Evolutionary conservation across 2,888 invertebrate species (phyloP), one percentile per base, ranked within the genome.

Genomic region (Caenorhabditis sulstoni): DNA sequence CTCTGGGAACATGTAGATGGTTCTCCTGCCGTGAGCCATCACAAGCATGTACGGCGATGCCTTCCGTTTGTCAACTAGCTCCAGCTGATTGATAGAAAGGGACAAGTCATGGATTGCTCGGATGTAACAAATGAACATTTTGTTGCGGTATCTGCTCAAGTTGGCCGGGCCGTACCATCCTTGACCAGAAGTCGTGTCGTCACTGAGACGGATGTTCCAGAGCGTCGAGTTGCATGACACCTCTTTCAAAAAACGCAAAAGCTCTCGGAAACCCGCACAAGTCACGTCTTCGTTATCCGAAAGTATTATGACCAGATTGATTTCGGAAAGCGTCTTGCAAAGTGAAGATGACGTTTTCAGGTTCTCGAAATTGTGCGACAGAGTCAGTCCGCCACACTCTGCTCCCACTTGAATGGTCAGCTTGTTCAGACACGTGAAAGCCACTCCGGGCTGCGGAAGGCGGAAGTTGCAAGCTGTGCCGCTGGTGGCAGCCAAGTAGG

Each of bases 1-100:
- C 59, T 84, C 84, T 0, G 82, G 84, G 18, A 76, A 84, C 82
- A 84, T 82, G 58, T 84, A 84, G 18, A 82, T 66, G 7, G 81
- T 65, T 7, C 84, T 45, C 37, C 71, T 65, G 14, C 76, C 62
- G n/a, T 79, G 67, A 9, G 71, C 22, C 77, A 82, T 84, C 12
- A 84, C 79, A 55, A 82, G 49, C 84, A 84, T 84, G 39, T 82
- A 84, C 12, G 84, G 84, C 11, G 82, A 84, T 0, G 77, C 70
- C 59, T 84, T 82, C n/a, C 74, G 35, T 14, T 71, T 73, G 57
- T 84, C 84, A 14, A 77, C 47, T 37, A 84, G 37, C 14, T 59
- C 64, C 16, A 84, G 49, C 29, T 65, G 71, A 67, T 82, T 77
- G 11, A 82, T 67, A 8, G 59, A 18, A 7, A 84, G 14, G 16